A percentile compares a stretch with the other conserved stretches of the same genome.
Evolutionary conservation across 2,797 vertebrate species (phyloP).

Genomic region (Coregonus sp.): DNA sequence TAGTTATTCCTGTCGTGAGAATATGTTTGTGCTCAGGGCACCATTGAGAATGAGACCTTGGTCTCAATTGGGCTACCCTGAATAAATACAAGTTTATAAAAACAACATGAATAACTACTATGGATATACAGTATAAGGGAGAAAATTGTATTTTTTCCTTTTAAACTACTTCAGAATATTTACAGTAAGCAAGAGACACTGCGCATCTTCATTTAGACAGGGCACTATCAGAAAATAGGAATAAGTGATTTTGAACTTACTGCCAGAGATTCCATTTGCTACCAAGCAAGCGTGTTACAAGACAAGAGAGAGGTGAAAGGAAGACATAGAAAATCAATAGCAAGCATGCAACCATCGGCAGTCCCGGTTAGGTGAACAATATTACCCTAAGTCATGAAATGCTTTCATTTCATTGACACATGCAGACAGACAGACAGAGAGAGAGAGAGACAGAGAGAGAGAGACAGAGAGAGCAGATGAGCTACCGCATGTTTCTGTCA

Average conservation of each 20-base stretch:
- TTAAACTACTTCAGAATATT: not conserved
- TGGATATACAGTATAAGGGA: not conserved
- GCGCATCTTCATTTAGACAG: not conserved
- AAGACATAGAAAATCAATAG: constrained; percentile 84
- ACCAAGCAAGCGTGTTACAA: constrained; percentile 91
- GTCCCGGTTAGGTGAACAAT: constrained; percentile 64
- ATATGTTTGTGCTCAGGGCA: too few species aligned
- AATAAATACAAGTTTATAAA: too few species aligned
- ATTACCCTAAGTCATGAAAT: constrained; percentile 11
- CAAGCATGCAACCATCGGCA: constrained; percentile 79
- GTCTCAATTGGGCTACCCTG: too few species aligned
- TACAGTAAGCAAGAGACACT: not conserved
- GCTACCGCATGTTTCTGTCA: too few species aligned
- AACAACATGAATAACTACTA: too few species aligned
- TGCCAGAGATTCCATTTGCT: constrained; percentile 99
- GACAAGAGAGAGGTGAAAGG: constrained; percentile 83
- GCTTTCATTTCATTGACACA: too few species aligned
- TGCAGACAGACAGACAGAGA: constrained; percentile 43
- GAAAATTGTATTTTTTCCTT: too few species aligned
- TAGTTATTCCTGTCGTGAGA: not conserved
- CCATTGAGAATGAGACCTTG: too few species aligned
- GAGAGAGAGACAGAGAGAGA: not conserved
- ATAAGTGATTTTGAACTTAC: constrained; percentile 86
- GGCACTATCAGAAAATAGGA: constrained; percentile 23
- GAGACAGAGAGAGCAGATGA: too few species aligned